phyloP scores from a whole-genome alignment of 2,113 vertebrate genomes.

The Varanus salvator region DNA sequence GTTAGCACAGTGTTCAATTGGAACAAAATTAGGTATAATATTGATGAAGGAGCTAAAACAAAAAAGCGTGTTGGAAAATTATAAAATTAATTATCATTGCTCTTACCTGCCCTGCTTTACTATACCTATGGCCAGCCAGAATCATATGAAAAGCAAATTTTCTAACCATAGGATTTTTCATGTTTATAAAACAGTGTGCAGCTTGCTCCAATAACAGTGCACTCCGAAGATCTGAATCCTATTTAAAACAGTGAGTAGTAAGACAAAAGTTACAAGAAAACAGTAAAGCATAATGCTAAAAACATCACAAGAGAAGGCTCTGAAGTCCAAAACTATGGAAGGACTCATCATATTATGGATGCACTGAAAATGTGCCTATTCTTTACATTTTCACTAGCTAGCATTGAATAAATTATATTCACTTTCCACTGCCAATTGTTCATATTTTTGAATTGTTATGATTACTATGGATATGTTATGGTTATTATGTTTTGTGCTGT shows the following conservation, averaged over 20 bases:
- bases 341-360: background rate
- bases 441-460: too few relatives aligned
- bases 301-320: background rate
- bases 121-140: conserved; percentile 95
- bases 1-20: background rate
- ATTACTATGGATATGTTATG: too few relatives aligned
- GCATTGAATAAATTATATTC: background rate
- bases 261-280: background rate
- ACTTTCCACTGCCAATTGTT: background rate
- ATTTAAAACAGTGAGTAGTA: conserved; percentile 42
- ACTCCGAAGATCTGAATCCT: conserved; percentile 98
- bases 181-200: conserved; percentile 97
- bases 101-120: conserved; percentile 96
- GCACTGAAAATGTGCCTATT: background rate
- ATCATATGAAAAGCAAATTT: conserved; percentile 99
- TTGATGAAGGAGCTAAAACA: background rate
- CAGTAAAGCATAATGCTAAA: background rate
- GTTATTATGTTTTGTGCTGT: too few relatives aligned
- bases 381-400: background rate
- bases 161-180: conserved; percentile 96
- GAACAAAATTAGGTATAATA: background rate
- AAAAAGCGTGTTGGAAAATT: background rate
- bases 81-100: background rate
- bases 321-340: background rate
- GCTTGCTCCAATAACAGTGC: conserved; percentile 96